Conservation (phyloP, 2,113 vertebrate species). For the Spermophilus dauricus region DNA sequence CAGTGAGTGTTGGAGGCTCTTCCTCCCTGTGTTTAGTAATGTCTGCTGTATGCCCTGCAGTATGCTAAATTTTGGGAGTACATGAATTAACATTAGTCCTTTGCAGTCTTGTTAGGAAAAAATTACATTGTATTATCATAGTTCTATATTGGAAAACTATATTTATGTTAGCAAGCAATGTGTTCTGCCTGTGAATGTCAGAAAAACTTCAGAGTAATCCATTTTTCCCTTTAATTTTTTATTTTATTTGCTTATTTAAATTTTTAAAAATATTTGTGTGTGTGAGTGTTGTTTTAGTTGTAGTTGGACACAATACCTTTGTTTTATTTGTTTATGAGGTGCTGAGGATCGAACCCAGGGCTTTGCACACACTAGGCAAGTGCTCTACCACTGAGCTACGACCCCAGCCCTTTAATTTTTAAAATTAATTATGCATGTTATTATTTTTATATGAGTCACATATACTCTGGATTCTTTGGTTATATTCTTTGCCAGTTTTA, state of each 20-base stretch:
- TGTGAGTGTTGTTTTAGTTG: no score
- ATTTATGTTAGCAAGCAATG: background rate
- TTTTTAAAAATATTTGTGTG: no score
- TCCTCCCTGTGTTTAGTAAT: background rate
- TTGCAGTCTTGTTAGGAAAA: background rate
- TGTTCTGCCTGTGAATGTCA: conserved; percentile 18
- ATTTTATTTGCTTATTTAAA: no score
- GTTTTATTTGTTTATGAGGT: no score
- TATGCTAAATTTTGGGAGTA: background rate
- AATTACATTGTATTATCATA: background rate
- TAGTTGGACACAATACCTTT: no score
- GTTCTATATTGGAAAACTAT: background rate
- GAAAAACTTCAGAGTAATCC: conserved; percentile 36
- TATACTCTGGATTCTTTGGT: conserved; percentile 19
- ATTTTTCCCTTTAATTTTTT: conserved; percentile 46
- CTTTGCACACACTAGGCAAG: no score
- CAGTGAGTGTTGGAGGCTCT: background rate
- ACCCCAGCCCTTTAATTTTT: conserved; percentile 26
- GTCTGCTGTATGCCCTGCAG: background rate
- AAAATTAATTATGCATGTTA: background rate
- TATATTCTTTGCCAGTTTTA: background rate
- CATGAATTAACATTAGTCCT: background rate
- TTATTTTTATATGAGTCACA: background rate
- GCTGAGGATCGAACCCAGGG: no score
- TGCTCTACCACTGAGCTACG: no score